phyloP scores from a whole-genome alignment of 2,888 invertebrate genomes.

The Himalopsyche japonica region DNA sequence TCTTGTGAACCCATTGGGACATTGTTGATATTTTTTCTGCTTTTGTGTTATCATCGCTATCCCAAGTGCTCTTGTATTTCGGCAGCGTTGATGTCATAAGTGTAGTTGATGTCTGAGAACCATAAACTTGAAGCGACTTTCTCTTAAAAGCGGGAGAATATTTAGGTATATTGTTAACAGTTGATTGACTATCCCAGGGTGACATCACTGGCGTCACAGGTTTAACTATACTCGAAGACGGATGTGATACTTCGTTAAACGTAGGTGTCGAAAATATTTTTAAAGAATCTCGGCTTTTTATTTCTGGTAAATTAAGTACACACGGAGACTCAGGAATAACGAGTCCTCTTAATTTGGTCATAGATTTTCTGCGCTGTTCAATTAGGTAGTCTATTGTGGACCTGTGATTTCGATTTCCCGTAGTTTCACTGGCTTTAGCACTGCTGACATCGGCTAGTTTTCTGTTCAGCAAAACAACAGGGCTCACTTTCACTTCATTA shows the following conservation, averaged over 20 bases:
- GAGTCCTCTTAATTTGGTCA: slow-evolving; percentile 84
- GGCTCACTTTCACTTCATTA: slow-evolving; percentile 55
- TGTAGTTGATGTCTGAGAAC: slow-evolving; percentile 43
- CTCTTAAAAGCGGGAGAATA: slow-evolving; percentile 83
- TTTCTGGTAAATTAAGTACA: slow-evolving; percentile 78
- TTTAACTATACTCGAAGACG: not conserved
- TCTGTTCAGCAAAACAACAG: slow-evolving; percentile 45
- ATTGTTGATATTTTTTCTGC: slow-evolving; percentile 32
- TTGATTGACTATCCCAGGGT: slow-evolving; percentile 47
- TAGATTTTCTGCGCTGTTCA: slow-evolving; percentile 79
- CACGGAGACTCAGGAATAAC: slow-evolving; percentile 81
- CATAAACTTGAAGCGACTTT: slow-evolving; percentile 71
- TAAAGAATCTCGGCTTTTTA: slow-evolving; percentile 70
- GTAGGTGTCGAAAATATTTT: slow-evolving; percentile 40
- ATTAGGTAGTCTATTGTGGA: slow-evolving; percentile 74
- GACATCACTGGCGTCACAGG: slow-evolving; percentile 42
- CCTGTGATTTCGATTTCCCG: slow-evolving; percentile 59
- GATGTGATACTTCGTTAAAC: slow-evolving; percentile 6
- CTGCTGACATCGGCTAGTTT: slow-evolving; percentile 44
- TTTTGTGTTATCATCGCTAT: slow-evolving; percentile 6
- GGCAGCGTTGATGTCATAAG: slow-evolving; percentile 41
- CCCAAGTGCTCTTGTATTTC: slow-evolving; percentile 7
- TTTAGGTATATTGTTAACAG: slow-evolving; percentile 67
- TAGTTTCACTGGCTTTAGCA: slow-evolving; percentile 53
- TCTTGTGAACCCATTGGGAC: not conserved